Evolutionary conservation across 2,113 vertebrate genomes (phyloP).

Genomic region (Rynchops niger): DNA sequence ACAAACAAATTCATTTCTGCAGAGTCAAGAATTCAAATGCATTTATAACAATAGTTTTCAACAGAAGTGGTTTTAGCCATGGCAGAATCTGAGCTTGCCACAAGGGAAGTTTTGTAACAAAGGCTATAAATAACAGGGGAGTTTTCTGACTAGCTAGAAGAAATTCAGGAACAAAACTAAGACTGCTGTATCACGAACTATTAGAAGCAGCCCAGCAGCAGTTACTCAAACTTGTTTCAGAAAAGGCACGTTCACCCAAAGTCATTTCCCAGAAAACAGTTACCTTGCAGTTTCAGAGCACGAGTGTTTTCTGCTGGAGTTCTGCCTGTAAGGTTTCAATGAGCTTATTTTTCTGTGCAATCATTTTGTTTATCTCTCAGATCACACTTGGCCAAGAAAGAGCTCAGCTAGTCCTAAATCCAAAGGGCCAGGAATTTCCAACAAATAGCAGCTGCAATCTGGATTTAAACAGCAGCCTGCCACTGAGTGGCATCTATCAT

Average conservation of each 20-base stretch:
- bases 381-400: neutral
- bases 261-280: neutral
- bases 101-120: neutral
- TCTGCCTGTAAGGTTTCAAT: neutral
- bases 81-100: neutral
- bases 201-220: neutral
- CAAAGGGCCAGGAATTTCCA: neutral
- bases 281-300: neutral
- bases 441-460: neutral
- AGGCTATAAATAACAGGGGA: neutral
- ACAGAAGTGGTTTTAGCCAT: neutral
- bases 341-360: neutral
- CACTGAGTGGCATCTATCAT: neutral
- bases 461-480: neutral
- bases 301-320: neutral
- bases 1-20: neutral
- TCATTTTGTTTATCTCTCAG: neutral
- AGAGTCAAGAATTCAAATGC: neutral
- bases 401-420: neutral
- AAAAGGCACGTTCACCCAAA: neutral
- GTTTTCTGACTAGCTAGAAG: neutral
- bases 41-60: neutral
- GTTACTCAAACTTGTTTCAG: neutral
- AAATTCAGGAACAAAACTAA: neutral
- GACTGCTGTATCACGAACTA: fast-evolving